A percentile compares a stretch with the other conserved stretches of the same genome.
Evolutionary conservation across 2,888 invertebrate genomes (phyloP).

Genomic region (Plebejus anna): DNA sequence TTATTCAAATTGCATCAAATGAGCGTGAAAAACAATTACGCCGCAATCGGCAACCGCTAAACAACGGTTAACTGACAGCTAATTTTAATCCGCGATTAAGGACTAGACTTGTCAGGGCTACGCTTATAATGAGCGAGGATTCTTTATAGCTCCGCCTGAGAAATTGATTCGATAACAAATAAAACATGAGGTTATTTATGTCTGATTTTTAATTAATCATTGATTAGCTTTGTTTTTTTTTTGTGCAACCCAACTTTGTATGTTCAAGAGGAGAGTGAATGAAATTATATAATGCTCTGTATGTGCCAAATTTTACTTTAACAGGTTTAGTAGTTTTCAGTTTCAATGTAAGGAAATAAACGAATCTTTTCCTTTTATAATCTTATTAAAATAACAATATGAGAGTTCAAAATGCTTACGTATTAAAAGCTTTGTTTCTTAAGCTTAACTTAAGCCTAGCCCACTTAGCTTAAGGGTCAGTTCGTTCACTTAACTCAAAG

Average conservation of each 20-base stretch:
- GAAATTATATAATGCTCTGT: neutral
- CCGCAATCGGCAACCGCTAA: conserved; percentile 62
- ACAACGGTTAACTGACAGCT: conserved; percentile 67
- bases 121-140: conserved; percentile 56
- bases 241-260: neutral
- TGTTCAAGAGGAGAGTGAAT: neutral
- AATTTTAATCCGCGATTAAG: conserved; percentile 75
- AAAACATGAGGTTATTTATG: conserved; percentile 33
- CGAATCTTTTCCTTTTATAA: no score
- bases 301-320: no score
- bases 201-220: conserved; percentile 14
- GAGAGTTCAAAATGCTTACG: no score
- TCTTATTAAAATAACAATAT: no score
- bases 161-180: conserved; percentile 16
- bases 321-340: no score
- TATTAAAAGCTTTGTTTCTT: no score
- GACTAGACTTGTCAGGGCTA: conserved; percentile 54
- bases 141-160: conserved; percentile 37
- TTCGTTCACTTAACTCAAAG: no score
- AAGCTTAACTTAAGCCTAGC: no score
- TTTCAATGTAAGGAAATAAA: no score
- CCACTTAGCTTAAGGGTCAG: no score
- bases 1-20: conserved; percentile 71
- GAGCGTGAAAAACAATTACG: conserved; percentile 77
- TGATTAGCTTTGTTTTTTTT: neutral